Conservation (phyloP, 2,113 vertebrate species). For the Pachyramphus minor region DNA sequence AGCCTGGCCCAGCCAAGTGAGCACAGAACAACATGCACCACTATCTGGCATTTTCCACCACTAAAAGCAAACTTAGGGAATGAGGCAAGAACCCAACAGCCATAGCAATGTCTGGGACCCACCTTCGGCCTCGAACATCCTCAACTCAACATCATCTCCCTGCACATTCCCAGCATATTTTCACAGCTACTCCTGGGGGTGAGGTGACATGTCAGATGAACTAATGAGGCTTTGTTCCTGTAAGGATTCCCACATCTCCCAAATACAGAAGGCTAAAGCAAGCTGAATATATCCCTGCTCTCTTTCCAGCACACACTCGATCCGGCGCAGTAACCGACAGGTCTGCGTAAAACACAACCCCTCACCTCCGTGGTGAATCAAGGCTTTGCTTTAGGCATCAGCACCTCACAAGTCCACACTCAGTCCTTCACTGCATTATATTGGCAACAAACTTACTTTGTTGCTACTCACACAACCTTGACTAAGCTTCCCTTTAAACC, state of each 20-base stretch:
- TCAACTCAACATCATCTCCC: not conserved
- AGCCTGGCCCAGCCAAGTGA: not conserved
- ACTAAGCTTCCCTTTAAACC: not conserved
- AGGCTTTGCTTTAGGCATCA: not conserved
- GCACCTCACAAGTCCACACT: not conserved
- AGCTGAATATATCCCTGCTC: not conserved
- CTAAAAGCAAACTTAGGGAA: not conserved
- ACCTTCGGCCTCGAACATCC: not conserved
- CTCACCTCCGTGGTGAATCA: not conserved
- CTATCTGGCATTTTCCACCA: not conserved
- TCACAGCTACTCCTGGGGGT: not conserved
- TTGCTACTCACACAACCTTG: rapidly evolving
- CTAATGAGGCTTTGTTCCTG: not conserved
- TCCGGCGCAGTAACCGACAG: rapidly evolving
- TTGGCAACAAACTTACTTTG: not conserved
- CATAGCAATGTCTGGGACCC: not conserved
- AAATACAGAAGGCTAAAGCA: not conserved
- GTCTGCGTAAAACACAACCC: not conserved
- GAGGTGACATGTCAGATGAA: not conserved
- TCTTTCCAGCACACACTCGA: not conserved
- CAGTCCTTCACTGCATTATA: not conserved
- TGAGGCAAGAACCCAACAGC: not conserved
- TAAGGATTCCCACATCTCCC: not conserved
- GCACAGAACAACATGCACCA: not conserved
- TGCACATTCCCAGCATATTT: not conserved